A percentile compares a stretch with the other conserved stretches of the same genome.
Conservation (phyloP, 1,140 invertebrate species). For the Cotesia vestalis region DNA sequence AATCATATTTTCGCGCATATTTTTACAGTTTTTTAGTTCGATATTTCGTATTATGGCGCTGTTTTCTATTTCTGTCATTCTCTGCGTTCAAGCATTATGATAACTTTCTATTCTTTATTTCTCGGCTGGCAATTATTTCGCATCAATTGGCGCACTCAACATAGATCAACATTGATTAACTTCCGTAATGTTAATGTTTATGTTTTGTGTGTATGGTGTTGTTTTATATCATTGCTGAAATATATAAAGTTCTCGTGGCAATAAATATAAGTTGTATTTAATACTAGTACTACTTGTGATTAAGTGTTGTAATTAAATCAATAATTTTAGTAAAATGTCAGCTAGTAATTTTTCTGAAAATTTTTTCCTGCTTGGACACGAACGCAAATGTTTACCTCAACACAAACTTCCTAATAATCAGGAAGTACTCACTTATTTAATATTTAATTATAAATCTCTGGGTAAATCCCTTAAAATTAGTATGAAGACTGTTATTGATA, state of each 20-base stretch:
- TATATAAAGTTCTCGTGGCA: slow-evolving; percentile 1
- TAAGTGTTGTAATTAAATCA: slow-evolving; percentile 6
- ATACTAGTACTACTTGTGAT: neutral
- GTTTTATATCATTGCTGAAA: too few species aligned
- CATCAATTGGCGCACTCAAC: too few species aligned
- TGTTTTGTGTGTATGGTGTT: too few species aligned
- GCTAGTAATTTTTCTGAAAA: slow-evolving; percentile 15
- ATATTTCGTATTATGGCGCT: too few species aligned
- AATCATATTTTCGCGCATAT: too few species aligned
- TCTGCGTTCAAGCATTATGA: too few species aligned
- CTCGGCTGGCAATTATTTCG: too few species aligned
- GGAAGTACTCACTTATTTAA: slow-evolving; percentile 25
- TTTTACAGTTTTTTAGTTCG: too few species aligned
- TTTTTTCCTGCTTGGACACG: slow-evolving; percentile 17
- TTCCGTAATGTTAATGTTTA: too few species aligned
- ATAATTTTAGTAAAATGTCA: slow-evolving; percentile 19
- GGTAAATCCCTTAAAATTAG: slow-evolving; percentile 24
- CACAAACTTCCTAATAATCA: slow-evolving; percentile 20
- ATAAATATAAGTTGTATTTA: slow-evolving; percentile 15
- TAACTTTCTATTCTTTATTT: too few species aligned
- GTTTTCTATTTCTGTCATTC: too few species aligned
- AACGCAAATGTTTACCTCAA: slow-evolving; percentile 21
- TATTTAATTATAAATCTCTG: slow-evolving; percentile 24
- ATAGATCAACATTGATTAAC: too few species aligned
- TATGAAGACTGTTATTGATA: slow-evolving; percentile 25